phyloP scores from a whole-genome alignment of 2,888 invertebrate genomes.

The Tinea semifulvella region DNA sequence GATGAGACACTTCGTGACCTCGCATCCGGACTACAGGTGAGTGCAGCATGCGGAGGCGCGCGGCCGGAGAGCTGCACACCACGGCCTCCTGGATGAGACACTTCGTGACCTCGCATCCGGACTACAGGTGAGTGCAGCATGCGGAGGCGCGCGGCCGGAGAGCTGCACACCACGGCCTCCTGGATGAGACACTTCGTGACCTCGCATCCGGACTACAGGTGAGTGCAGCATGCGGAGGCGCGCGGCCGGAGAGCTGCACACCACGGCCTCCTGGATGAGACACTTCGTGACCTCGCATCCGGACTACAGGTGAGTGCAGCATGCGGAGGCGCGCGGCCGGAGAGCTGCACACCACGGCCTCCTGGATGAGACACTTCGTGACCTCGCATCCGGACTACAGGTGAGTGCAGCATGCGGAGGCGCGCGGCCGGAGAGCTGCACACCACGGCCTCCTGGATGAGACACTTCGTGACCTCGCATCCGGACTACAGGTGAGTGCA shows the following conservation, averaged over 20 bases:
- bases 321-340: constrained; percentile 90
- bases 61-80: constrained; percentile 89
- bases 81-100: constrained; percentile 95
- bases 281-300: constrained; percentile 89
- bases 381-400: constrained; percentile 88
- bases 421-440: constrained; percentile 88
- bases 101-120: constrained; percentile 87
- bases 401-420: constrained; percentile 80
- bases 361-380: constrained; percentile 94
- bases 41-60: constrained; percentile 80
- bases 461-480: constrained; percentile 88
- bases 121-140: constrained; percentile 88
- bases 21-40: constrained; percentile 91
- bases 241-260: constrained; percentile 88
- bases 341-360: constrained; percentile 90
- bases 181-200: constrained; percentile 94
- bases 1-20: constrained; percentile 89
- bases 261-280: constrained; percentile 95
- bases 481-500: constrained; percentile 85
- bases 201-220: constrained; percentile 91
- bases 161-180: constrained; percentile 90
- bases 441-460: constrained; percentile 95
- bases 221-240: constrained; percentile 79
- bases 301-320: constrained; percentile 82
- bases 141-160: constrained; percentile 85